Percentiles rank a stretch among this genome's conserved stretches.
Evolutionary conservation across 2,113 vertebrate species (phyloP).

Genomic region (Brachyhypopomus occidentalis): DNA sequence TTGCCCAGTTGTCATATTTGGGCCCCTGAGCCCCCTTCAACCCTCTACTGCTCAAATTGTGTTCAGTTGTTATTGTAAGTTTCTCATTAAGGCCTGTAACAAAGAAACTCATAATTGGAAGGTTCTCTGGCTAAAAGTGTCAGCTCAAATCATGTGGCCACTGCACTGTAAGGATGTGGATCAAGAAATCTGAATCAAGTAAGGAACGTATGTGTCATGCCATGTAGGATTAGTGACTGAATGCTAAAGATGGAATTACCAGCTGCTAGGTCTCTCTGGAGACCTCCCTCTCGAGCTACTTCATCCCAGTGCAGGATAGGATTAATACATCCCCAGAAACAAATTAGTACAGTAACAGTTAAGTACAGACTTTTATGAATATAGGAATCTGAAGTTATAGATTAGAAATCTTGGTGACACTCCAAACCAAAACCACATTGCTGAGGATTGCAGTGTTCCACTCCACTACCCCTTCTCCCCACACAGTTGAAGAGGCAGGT

Average conservation of each 20-base stretch:
- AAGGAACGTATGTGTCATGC: background rate
- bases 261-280: conserved; percentile 20
- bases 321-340: background rate
- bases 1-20: no score
- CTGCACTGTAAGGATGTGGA: no score
- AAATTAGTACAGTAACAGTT: conserved; percentile 59
- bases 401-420: background rate
- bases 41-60: no score
- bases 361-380: conserved; percentile 44
- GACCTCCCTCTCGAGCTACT: background rate
- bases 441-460: no score
- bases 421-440: background rate
- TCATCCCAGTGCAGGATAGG: background rate
- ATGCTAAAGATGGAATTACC: conserved; percentile 1
- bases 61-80: no score
- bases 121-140: no score
- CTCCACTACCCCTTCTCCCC: background rate
- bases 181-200: no score
- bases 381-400: background rate
- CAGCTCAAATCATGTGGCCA: no score
- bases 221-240: background rate
- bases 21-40: no score
- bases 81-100: no score
- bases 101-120: no score
- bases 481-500: conserved; percentile 52